Percentiles rank a stretch among this genome's conserved stretches.
Conservation (phyloP, 2,797 vertebrate genomes). For the Paguma larvata region DNA sequence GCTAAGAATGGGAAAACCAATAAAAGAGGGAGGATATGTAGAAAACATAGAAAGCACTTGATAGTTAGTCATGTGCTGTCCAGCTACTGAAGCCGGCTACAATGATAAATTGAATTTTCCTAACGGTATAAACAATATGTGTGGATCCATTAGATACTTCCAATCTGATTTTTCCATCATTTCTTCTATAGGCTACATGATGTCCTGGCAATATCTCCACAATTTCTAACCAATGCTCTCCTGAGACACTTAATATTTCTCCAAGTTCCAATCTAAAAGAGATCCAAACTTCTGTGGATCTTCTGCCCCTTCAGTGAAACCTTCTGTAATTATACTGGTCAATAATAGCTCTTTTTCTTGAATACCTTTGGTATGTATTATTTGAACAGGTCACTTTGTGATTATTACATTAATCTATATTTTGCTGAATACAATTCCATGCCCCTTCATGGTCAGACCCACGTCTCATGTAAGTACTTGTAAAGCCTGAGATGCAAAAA, state of each 20-base stretch:
- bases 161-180: neutral
- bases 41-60: conserved; percentile 4
- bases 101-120: conserved; percentile 48
- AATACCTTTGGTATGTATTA: neutral
- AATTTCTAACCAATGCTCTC: neutral
- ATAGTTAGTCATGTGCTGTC: neutral
- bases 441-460: neutral
- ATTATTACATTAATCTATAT: neutral
- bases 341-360: neutral
- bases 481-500: neutral
- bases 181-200: neutral
- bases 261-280: neutral
- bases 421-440: neutral
- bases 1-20: neutral
- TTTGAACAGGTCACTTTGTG: neutral
- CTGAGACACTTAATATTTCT: neutral
- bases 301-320: neutral
- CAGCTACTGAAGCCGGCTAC: neutral
- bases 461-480: neutral
- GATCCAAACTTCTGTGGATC: neutral
- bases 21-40: neutral
- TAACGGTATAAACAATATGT: neutral
- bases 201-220: neutral
- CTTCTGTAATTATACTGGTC: neutral
- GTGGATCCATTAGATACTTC: neutral